Evolutionary conservation across 2,888 invertebrate genomes (phyloP), one percentile per base, ranked within the genome.

Genomic region (Ophion ellenae): DNA sequence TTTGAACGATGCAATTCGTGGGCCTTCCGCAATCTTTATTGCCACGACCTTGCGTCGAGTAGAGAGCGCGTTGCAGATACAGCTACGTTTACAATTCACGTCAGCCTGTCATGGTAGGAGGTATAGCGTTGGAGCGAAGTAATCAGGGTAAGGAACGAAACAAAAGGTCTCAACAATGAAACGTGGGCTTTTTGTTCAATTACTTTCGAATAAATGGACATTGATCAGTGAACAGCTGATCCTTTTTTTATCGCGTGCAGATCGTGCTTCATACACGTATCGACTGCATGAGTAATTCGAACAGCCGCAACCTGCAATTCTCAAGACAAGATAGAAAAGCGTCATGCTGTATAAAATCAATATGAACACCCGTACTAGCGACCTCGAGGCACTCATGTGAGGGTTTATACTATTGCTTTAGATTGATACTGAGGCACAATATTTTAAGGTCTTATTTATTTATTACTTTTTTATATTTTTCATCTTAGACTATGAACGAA

Each of bases 21-120:
- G 7, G 70, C 14, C 70, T 80, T 53, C 63, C 53, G n/a, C 53
- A 17, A 67, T 81, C 81, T 28, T 74, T 81, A 81, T 81, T 59
- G 67, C 40, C 67, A 24, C 14, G 67, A 32, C 81, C 81, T 74
- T 74, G 74, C 24, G 59, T 20, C 67, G 66, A 36, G 73, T 81
- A 67, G 64, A 74, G 45, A 17, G 53, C 66, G 40, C 24, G 63
- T 61, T 47, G 36, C 28, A 5, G 53, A 70, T 24, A 28, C 47
- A 20, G 28, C 17, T 40, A 17, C 36, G 45, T 67, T 59, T 57
- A 20, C 7, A 66, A 66, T 20, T 57, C 67, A 77, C 20, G 57
- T 24, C 3, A n/a, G 66, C 57, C 5, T n/a, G 59, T 10, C 59
- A 57, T 20, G n/a, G 6, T 17, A 11, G 14, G 59, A 53, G 36